Evolutionary conservation across 1,140 invertebrate species (phyloP).

Genomic region (Ruditapes philippinarum): DNA sequence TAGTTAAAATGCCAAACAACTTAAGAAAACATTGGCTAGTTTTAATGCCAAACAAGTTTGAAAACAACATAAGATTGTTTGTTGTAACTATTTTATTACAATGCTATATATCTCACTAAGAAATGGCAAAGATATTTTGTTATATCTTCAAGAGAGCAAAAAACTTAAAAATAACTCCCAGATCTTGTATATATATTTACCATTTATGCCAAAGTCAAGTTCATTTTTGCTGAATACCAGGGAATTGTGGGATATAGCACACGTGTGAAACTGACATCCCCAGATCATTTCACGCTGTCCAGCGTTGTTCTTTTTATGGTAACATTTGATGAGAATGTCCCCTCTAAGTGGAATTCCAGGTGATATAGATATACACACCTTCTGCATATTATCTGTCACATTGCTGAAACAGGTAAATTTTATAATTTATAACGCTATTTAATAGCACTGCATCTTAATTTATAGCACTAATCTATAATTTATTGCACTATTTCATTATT

Average conservation of each 20-base stretch:
- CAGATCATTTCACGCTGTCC: constrained; percentile 90
- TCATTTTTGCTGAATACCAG: constrained; percentile 95
- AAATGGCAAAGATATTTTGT: too few relatives aligned
- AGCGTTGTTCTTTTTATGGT: constrained; percentile 89
- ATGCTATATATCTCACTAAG: too few relatives aligned
- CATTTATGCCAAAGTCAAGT: constrained; percentile 93
- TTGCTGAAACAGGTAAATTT: constrained; percentile 79
- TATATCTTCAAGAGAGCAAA: too few relatives aligned
- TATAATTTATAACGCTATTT: background rate
- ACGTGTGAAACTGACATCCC: constrained; percentile 96
- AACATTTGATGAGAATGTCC: constrained; percentile 96
- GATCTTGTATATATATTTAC: constrained; percentile 86
- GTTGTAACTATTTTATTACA: too few relatives aligned
- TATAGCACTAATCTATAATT: too few relatives aligned
- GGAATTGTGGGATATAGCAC: constrained; percentile 94
- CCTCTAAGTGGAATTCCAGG: constrained; percentile 93
- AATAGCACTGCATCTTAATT: background rate
- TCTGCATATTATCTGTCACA: constrained; percentile 86
- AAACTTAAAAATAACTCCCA: too few relatives aligned
- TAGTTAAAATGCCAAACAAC: too few relatives aligned
- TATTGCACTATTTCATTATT: too few relatives aligned
- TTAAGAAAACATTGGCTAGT: too few relatives aligned
- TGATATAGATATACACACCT: constrained; percentile 88
- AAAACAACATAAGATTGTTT: too few relatives aligned
- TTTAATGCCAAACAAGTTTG: too few relatives aligned